Base-by-base conservation (phyloP, 2,797 vertebrate species). In the Sebastes umbrosus region DNA sequence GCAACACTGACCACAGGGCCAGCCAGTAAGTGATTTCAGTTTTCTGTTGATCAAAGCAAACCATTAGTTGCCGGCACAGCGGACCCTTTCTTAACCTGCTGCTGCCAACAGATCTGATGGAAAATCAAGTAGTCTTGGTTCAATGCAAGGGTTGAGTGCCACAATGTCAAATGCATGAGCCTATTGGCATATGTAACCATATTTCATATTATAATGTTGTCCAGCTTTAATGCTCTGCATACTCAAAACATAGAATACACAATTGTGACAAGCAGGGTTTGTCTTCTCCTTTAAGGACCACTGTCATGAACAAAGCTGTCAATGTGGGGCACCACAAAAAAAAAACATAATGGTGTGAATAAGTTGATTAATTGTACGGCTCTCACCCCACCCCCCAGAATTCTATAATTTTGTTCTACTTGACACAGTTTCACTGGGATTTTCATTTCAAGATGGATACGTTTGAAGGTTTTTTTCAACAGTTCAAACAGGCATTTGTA, bases 111-210 rank as follows among this genome's bases (percentile, higher is more conserved):
- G 0, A 14, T n/a, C 50, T n/a, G 50, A 52, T 52, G 8, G 20
- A 0, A n/a, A n/a, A 52, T 52, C 18, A 52, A 52, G 50, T n/a
- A 18, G 20, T 52, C 50, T 52, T 52, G 50, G 50, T n/a, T 52
- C 20, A 52, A 0, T n/a, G 50, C 50, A 52, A n/a, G 8, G 16
- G 0, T 20, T 18, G 7, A 50, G 43, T 50, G 43, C 43, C 43
- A 20, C 16, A 46, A 46, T 50, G 43, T 50, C 43, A 50, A 50
- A 50, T 50, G 16, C 43, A 50, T 50, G 43, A 52, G 20, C 18
- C 9, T n/a, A 52, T 52, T 52, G 50, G 50, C 20, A 52, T n/a
- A 50, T 50, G 43, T 18, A 50, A 50, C 16, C 6, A 50, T 50
- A 50, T 20, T 50, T 50, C 43, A 50, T 50, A 50, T 18, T 2